Evolutionary conservation across 2,888 invertebrate genomes (phyloP).

Genomic region (Diarsia brunnea): DNA sequence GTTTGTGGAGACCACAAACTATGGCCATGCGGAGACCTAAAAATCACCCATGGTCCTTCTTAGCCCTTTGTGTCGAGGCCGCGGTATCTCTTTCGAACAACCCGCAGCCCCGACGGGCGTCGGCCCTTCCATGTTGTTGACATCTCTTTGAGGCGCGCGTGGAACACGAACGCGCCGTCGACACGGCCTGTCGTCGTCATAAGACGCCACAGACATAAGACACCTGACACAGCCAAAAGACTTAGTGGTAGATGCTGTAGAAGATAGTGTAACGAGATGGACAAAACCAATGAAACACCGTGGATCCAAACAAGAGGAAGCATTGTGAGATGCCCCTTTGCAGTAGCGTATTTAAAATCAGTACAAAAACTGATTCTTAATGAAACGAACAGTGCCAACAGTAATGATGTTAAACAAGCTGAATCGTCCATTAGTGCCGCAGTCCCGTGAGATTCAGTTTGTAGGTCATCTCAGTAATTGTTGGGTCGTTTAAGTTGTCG

Average conservation of each 20-base stretch:
- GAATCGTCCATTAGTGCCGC: constrained; percentile 62
- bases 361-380: constrained; percentile 15
- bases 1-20: too few relatives aligned
- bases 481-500: constrained; percentile 69
- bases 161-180: too few relatives aligned
- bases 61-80: too few relatives aligned
- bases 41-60: too few relatives aligned
- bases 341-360: not conserved
- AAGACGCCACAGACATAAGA: too few relatives aligned
- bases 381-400: constrained; percentile 48
- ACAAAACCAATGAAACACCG: not conserved
- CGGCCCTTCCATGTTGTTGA: too few relatives aligned
- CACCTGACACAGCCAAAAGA: not conserved
- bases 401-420: constrained; percentile 50
- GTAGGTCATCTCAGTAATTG: constrained; percentile 72
- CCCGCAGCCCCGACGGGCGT: too few relatives aligned
- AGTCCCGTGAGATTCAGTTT: constrained; percentile 69
- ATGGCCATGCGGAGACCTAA: too few relatives aligned
- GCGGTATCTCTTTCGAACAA: too few relatives aligned
- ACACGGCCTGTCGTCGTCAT: too few relatives aligned
- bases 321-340: not conserved
- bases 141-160: too few relatives aligned
- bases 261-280: not conserved
- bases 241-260: not conserved
- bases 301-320: not conserved